Evolutionary conservation across 2,797 vertebrate genomes (phyloP), one percentile per base, ranked within the genome.

Genomic region (Harpagifer antarcticus): DNA sequence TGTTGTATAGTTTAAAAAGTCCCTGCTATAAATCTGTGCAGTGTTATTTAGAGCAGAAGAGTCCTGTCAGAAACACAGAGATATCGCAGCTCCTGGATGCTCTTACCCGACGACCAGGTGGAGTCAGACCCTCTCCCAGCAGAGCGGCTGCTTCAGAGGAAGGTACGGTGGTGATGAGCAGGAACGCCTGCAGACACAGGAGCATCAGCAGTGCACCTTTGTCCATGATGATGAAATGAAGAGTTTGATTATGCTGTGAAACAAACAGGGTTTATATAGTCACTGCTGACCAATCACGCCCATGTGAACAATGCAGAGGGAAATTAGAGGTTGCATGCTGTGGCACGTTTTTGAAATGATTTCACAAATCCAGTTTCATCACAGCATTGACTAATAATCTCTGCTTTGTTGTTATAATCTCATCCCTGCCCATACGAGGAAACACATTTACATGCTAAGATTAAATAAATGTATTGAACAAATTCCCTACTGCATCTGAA

Each of bases 171-270:
- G 52, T 55, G 53, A 76, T 53, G 60, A 91, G 49, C 80, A 89
- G 74, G 31, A 74, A 74, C 42, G 70, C 60, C 79, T 84, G 86
- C 61, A 91, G 68, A 61, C 54, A 68, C 40, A 91, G 48, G 68
- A 92, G 52, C 42, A 83, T 44, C 62, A 90, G 54, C 20, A 85
- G 56, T 56, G 85, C 53, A 33, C 33, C 14, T 23, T 37, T 52
- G 55, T 79, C 81, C 91, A 94, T 93, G 82, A 14, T 84, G 76
- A 64, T 59, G 71, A 23, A 15, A 20, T 74, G 27, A 59, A 57
- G 67, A 20, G 45, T 37, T 37, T 11, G 33, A 33, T 37, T 37
- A 37, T 6, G 33, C 33, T 37, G 8, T 12, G 31, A 27, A 37
- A n/a, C 31, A n/a, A 9, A n/a, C 9, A 5, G 33, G 17, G 16